phyloP scores from a whole-genome alignment of 2,113 vertebrate genomes.

The Condylura cristata region DNA sequence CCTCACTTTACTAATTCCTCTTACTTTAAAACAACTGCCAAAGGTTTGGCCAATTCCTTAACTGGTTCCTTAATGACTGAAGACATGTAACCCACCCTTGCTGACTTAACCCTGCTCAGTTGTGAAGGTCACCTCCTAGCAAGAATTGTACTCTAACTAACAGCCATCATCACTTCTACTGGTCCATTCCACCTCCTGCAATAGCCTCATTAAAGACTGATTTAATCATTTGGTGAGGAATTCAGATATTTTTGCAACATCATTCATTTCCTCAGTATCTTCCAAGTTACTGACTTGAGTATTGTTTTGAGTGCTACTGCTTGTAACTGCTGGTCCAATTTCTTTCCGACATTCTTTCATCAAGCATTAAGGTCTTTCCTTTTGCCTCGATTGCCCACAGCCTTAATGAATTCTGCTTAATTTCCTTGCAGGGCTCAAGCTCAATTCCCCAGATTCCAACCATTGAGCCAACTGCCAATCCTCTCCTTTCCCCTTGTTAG shows the following conservation, averaged over 20 bases:
- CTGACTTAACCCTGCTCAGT: slow-evolving; percentile 4
- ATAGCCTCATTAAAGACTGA: slow-evolving; percentile 51
- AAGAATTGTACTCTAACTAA: background rate
- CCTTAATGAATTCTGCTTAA: slow-evolving; percentile 41
- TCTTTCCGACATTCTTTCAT: slow-evolving; percentile 11
- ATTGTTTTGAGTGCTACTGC: background rate
- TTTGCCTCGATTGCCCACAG: background rate
- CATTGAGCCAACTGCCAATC: background rate
- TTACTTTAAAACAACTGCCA: slow-evolving; percentile 40
- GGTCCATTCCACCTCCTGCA: background rate
- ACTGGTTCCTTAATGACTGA: slow-evolving; percentile 23
- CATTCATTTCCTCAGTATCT: slow-evolving; percentile 20
- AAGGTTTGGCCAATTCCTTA: slow-evolving; percentile 57
- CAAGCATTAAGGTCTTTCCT: background rate
- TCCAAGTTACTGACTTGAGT: background rate
- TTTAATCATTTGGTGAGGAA: slow-evolving; percentile 50
- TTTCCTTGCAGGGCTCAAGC: background rate
- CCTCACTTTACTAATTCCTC: background rate
- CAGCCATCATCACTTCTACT: background rate
- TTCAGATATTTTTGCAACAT: background rate
- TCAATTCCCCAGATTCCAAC: slow-evolving; percentile 51
- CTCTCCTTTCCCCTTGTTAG: background rate
- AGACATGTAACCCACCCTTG: background rate
- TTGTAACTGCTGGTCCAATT: background rate
- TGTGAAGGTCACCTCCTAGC: slow-evolving; percentile 42